Evolutionary conservation across 2,113 vertebrate genomes (phyloP).

Genomic region (Baryphthengus martii): DNA sequence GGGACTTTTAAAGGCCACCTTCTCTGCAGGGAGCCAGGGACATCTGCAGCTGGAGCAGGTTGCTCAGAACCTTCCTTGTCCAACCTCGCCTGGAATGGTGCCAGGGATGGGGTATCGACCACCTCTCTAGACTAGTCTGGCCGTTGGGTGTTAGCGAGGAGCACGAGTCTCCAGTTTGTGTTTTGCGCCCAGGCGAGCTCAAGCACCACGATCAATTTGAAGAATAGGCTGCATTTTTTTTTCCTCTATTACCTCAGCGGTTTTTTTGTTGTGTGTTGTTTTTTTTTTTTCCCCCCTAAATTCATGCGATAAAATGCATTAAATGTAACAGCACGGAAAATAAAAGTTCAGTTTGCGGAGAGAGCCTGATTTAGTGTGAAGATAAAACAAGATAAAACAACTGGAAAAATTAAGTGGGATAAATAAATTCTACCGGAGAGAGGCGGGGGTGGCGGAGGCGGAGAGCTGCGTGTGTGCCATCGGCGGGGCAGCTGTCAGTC

Average conservation of each 20-base stretch:
- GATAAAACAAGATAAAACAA: constrained; percentile 45
- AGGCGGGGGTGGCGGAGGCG: background rate
- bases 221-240: background rate
- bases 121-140: background rate
- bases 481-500: background rate
- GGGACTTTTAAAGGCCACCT: background rate
- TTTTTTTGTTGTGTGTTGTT: background rate
- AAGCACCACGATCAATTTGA: background rate
- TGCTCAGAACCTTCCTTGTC: background rate
- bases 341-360: constrained; percentile 13
- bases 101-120: background rate
- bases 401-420: background rate
- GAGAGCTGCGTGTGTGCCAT: background rate
- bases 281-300: background rate
- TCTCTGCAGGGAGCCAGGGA: background rate
- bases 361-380: constrained; percentile 35
- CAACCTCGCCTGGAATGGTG: background rate
- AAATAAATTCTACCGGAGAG: background rate
- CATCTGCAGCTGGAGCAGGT: background rate
- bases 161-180: background rate
- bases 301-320: constrained; percentile 39
- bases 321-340: constrained; percentile 40
- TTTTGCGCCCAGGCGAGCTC: background rate
- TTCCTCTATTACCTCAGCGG: background rate
- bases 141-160: background rate